Base-by-base conservation (phyloP, 2,797 vertebrate genomes). In the Diplodus puntazzo region DNA sequence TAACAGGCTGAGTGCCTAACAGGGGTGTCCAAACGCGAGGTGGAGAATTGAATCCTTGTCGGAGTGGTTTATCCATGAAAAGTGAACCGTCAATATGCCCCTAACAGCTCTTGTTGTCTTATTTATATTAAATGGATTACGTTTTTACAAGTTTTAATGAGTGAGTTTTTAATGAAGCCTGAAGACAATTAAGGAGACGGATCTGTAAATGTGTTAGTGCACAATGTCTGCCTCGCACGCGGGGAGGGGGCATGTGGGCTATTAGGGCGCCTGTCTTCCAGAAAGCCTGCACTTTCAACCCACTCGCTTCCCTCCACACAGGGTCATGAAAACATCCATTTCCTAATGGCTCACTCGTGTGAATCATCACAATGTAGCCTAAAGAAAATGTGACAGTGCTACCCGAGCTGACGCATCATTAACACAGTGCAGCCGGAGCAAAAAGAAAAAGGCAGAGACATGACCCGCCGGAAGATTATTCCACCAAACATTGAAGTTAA, bases 281-380 rank as follows among this genome's bases (percentile, higher is more conserved):
- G 69, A 79, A 73, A 80, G 68, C 75, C 73, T 79, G 84, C 84
- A 81, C 89, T 87, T 83, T 88, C 87, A 89, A 80, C 88, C 87
- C 83, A 83, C 87, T 88, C 83, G 4, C 76, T 76, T 79, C 52
- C 52, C 73, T 84, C 70, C 78, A 88, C 68, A 63, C 71, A 52
- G 86, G 88, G 87, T 91, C 87, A 88, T 49, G 83, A 87, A 92
- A 90, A 91, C 86, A 89, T 90, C 73, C 61, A 83, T 91, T 89
- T 90, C 83, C 81, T 88, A 90, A 90, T 89, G 86, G 89, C 82
- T 86, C 87, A 79, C 83, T 91, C 85, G 71, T 88, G 87, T 89
- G 91, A 87, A 88, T 92, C 89, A 88, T 82, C 27, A 20, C 80
- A 64, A 58, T 45, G 17, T 34, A 82, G 81, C 73, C 87, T 65